A percentile compares a stretch with the other conserved stretches of the same genome.
Conservation (phyloP, 2,888 invertebrate genomes). For the Zhengitettix transpicula region DNA sequence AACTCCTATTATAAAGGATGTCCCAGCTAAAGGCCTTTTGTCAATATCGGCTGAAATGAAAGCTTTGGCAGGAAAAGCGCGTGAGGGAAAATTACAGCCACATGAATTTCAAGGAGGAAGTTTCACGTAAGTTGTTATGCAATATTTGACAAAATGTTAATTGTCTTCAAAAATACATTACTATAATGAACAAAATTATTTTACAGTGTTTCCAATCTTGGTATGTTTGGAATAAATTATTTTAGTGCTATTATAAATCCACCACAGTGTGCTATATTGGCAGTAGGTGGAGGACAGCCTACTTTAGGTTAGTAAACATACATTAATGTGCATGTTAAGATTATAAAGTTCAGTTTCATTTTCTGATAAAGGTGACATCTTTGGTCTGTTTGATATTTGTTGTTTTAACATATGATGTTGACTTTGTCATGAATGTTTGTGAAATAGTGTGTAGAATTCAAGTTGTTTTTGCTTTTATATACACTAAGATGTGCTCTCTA, state of each 20-base stretch:
- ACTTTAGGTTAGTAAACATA: slow-evolving; percentile 23
- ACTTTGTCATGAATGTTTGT: too few relatives aligned
- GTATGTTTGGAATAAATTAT: slow-evolving; percentile 46
- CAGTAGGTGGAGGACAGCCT: slow-evolving; percentile 31
- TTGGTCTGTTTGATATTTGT: too few relatives aligned
- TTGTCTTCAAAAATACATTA: neutral
- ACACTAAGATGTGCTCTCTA: too few relatives aligned
- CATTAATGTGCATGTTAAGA: too few relatives aligned
- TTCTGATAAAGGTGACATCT: too few relatives aligned
- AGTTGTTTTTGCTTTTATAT: too few relatives aligned
- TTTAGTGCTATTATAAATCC: slow-evolving; percentile 53
- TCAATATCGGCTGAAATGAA: slow-evolving; percentile 35
- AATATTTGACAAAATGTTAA: neutral
- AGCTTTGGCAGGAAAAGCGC: slow-evolving; percentile 37
- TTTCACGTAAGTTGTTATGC: slow-evolving; percentile 27
- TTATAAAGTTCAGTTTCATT: too few relatives aligned
- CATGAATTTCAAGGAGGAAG: slow-evolving; percentile 47
- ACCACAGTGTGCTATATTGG: slow-evolving; percentile 47
- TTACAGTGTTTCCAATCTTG: slow-evolving; percentile 45
- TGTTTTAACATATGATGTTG: too few relatives aligned
- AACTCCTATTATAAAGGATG: slow-evolving; percentile 42
- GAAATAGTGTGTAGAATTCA: too few relatives aligned
- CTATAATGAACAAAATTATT: neutral
- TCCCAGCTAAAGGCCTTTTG: slow-evolving; percentile 31
- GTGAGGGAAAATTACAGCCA: slow-evolving; percentile 42